A percentile compares a stretch with the other conserved stretches of the same genome.
phyloP scores from a whole-genome alignment of 2,113 vertebrate species.

The Pangasianodon hypophthalmus region DNA sequence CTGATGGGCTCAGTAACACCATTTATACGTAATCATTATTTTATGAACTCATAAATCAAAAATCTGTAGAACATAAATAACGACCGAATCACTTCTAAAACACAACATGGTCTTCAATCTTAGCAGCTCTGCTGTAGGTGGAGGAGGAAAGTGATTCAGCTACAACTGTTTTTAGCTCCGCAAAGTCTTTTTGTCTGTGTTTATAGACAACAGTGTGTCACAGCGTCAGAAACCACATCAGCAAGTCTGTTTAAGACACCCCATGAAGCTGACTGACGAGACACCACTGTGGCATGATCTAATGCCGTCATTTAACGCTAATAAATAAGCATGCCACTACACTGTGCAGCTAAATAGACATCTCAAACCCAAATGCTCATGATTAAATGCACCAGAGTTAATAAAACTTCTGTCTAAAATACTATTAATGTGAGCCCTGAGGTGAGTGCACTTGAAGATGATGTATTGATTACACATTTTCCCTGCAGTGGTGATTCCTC shows the following conservation, averaged over 20 bases:
- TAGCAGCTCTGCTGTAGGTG: neutral
- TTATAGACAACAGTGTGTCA: neutral
- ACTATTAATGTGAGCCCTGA: neutral
- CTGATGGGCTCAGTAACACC: neutral
- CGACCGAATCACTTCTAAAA: neutral
- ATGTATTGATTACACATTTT: neutral
- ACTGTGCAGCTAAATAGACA: neutral
- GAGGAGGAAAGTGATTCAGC: neutral
- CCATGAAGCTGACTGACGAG: neutral
- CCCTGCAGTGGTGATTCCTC: conserved; percentile 87
- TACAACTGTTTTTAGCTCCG: neutral
- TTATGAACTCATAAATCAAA: neutral
- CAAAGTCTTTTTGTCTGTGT: neutral
- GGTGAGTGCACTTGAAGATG: neutral
- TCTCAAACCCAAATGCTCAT: neutral
- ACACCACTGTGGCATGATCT: neutral
- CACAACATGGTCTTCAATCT: neutral
- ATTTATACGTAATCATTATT: too few relatives aligned
- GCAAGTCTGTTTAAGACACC: neutral
- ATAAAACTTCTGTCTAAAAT: neutral
- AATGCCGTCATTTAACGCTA: neutral
- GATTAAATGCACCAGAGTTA: neutral
- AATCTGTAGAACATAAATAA: neutral
- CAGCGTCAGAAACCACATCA: neutral
- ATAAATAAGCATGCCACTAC: neutral